phyloP scores from a whole-genome alignment of 2,888 invertebrate species.

The Eupithecia dodoneata region DNA sequence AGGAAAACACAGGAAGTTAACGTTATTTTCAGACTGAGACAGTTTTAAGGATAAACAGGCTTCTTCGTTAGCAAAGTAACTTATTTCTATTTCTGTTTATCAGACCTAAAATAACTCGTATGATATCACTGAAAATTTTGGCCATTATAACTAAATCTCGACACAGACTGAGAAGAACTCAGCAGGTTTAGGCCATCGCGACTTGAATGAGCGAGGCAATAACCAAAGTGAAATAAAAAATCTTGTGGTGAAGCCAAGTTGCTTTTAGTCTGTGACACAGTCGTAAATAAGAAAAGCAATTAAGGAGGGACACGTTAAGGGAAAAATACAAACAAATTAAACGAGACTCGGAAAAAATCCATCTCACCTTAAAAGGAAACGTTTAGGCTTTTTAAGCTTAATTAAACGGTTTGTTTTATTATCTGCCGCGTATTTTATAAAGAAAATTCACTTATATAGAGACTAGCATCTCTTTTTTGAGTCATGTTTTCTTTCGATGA shows the following conservation, averaged over 20 bases:
- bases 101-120: slow-evolving; percentile 15
- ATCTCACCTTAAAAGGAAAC: slow-evolving; percentile 31
- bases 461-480: not conserved
- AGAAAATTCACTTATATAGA: slow-evolving; percentile 10
- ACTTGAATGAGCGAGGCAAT: not conserved
- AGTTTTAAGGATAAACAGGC: not conserved
- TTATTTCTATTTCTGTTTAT: not conserved
- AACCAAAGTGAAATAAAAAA: not conserved
- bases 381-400: slow-evolving; percentile 32
- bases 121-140: slow-evolving; percentile 30
- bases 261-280: slow-evolving; percentile 11
- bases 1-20: not conserved
- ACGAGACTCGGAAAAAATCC: slow-evolving; percentile 30
- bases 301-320: slow-evolving; percentile 43
- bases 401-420: slow-evolving; percentile 31
- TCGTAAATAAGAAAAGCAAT: slow-evolving; percentile 47
- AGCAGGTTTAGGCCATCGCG: not conserved
- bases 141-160: slow-evolving; percentile 26
- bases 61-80: not conserved
- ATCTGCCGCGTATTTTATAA: slow-evolving; percentile 15
- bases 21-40: not conserved
- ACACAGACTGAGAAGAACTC: slow-evolving; percentile 7
- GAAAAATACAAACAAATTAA: slow-evolving; percentile 44
- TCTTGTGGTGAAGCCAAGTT: not conserved
- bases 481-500: too few species aligned